A percentile compares a stretch with the other conserved stretches of the same genome.
These are phyloP conservation scores for Aix galericulata DNA, from an alignment of 2,113 vertebrate species.

Conservation along the genomic window DNA sequence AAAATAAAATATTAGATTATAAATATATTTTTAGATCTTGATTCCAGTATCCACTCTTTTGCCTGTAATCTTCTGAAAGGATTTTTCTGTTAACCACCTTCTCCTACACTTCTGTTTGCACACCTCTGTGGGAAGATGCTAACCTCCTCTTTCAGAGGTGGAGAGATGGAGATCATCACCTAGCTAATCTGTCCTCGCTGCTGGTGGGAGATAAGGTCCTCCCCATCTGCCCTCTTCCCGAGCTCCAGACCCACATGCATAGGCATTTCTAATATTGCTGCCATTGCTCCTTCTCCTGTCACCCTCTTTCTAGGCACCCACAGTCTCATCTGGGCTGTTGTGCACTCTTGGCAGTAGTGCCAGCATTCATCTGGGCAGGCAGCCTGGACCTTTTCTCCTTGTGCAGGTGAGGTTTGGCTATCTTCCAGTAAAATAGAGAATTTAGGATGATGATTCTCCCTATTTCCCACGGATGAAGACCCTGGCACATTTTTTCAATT, in stretches of 20 bases:
- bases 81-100: background rate
- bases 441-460: no score
- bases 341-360: background rate
- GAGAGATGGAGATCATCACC: background rate
- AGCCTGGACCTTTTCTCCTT: background rate
- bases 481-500: background rate
- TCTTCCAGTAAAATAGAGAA: rapidly evolving
- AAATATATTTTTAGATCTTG: background rate
- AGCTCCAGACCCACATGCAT: background rate
- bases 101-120: background rate
- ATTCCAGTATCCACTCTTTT: background rate
- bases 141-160: background rate
- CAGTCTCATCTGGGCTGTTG: background rate
- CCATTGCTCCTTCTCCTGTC: background rate
- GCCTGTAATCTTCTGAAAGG: background rate
- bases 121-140: background rate
- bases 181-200: background rate
- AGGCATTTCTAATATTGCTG: background rate
- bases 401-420: background rate
- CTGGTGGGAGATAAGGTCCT: background rate
- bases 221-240: background rate
- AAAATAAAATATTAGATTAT: background rate
- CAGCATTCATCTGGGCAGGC: rapidly evolving
- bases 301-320: background rate
- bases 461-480: background rate